Evolutionary conservation across 2,113 vertebrate species (phyloP), one percentile per base, ranked within the genome.

Genomic region (Prietella phreatophila): DNA sequence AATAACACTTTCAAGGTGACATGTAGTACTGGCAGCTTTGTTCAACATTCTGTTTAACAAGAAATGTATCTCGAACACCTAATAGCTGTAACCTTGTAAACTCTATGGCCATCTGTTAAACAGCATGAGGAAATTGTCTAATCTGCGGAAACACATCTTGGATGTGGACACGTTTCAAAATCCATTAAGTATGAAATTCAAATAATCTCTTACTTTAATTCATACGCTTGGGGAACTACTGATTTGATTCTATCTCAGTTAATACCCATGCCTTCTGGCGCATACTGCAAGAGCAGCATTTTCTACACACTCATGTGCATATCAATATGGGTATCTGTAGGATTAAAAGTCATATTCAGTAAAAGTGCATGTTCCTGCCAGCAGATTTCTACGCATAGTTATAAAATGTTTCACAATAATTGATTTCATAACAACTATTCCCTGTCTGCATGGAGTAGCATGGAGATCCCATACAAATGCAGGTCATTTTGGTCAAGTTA

Each of bases 221-320:
- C 63, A 86, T 76, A 87, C 84, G 58, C 87, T 91, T 47, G 4
- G 53, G 75, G 78, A 85, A 76, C 75, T 89, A 81, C 91, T 91
- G 90, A 92, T 92, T 89, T 91, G 88, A 91, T 90, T 82, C n/a
- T 81, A 86, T 85, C 86, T 89, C 87, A 88, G 92, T 93, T 67
- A 89, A 83, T 83, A 78, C 92, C 90, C 87, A 88, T 61, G 86
- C 85, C 20, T 92, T 89, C 86, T 91, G 86, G 84, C 19, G 15
- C 30, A 19, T 42, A 42, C 42, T 42, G 3, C 39, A 4, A 42
- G 7, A 75, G 33, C 71, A 22, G 36, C 15, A 20, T 22, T 75
- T 75, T 75, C 71, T 47, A 11, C 71, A 36, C 19, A 0, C n/a
- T 36, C 67, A 71, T 4, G 5, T 67, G 3, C 65, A 69, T 69